Evolutionary conservation across 2,797 vertebrate species (phyloP).

Genomic region (Thaleichthys pacificus): DNA sequence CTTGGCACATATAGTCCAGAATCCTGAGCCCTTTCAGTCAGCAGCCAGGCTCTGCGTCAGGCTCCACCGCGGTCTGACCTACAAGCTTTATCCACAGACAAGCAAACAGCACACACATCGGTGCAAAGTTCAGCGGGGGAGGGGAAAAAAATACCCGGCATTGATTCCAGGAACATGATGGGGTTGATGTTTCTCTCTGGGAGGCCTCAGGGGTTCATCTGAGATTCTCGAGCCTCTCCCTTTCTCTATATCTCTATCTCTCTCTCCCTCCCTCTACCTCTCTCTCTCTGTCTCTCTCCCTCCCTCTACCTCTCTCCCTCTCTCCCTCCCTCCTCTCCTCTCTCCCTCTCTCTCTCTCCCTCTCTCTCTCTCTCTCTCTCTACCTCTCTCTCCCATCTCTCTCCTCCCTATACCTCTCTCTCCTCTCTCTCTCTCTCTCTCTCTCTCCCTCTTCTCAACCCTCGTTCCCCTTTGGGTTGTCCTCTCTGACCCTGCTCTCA

Average conservation of each 20-base stretch:
- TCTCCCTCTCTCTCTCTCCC: too few relatives aligned
- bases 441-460: too few relatives aligned
- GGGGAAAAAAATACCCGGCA: slow-evolving; percentile 41
- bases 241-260: too few relatives aligned
- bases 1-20: slow-evolving; percentile 36
- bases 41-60: slow-evolving; percentile 55
- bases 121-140: slow-evolving; percentile 38
- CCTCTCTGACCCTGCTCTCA: slow-evolving; percentile 47
- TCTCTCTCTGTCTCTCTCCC: too few relatives aligned
- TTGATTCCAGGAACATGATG: slow-evolving; percentile 66
- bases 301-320: too few relatives aligned
- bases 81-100: slow-evolving; percentile 64
- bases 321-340: too few relatives aligned
- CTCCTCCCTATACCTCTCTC: too few relatives aligned
- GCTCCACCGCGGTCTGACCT: slow-evolving; percentile 60
- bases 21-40: slow-evolving; percentile 57
- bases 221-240: slow-evolving; percentile 38
- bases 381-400: too few relatives aligned
- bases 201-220: slow-evolving; percentile 50
- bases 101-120: slow-evolving; percentile 43
- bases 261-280: too few relatives aligned
- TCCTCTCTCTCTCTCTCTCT: too few relatives aligned
- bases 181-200: slow-evolving; percentile 62
- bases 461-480: slow-evolving; percentile 30
- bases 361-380: too few relatives aligned